Evolutionary conservation across 2,888 invertebrate species (phyloP), one percentile per base, ranked within the genome.

Genomic region (Leistus spinibarbis): DNA sequence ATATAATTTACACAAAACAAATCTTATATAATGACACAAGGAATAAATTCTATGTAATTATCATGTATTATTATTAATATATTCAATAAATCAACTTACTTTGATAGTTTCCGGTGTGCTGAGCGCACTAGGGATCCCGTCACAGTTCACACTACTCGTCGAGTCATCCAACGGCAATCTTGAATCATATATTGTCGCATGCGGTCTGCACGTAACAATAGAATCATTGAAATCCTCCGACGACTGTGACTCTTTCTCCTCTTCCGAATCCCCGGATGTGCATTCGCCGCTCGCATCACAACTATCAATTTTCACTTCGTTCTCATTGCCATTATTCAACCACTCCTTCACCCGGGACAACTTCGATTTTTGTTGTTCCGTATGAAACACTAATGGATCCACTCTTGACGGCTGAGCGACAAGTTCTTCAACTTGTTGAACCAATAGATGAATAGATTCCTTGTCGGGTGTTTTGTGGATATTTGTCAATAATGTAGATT

Each of bases 251-350:
- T 90, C 91, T 53, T 85, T 85, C 77, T 92, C 93, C 68, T 90
- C 88, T 82, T 91, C 91, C 66, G 90, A 90, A 82, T 93, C 93
- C 68, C 88, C 88, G 5, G 93, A 93, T 60, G 95, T 95, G 79
- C 94, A 95, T 85, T 96, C 96, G 13, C 95, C 95, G 76, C 95
- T 96, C 0, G 96, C 96, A 83, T 96, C 96, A 84, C 95, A 95
- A 85, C 92, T 93, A 83, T 93, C 93, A 73, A 90, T 88, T 65
- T 90, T 89, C 87, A 90, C 86, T 76, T 89, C 87, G 82, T 90
- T 88, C 53, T 75, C 75, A 22, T 63, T 63, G 40, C 40, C 7
- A 40, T n/a, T n/a, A 80, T 90, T 90, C 77, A 92, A 83, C 92
- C 92, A 92, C 82, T 91, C 91, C 81, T 91, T 91, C 77, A 92